Evolutionary conservation across 2,113 vertebrate species (phyloP).

Genomic region (Misgurnus anguillicaudatus): DNA sequence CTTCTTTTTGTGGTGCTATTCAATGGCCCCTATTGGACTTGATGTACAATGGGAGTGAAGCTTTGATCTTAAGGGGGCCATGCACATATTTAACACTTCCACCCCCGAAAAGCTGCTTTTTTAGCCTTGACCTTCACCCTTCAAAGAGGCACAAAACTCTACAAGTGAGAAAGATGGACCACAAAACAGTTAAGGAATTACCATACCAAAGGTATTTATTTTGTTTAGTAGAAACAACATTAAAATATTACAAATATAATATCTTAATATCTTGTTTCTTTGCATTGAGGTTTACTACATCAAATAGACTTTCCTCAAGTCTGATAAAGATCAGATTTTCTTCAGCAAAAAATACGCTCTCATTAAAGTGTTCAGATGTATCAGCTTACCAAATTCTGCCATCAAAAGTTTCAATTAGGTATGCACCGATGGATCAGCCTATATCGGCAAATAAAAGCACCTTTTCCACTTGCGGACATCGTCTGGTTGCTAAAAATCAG

Average conservation of each 20-base stretch:
- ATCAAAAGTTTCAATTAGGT: too few species aligned
- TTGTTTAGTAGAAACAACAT: not conserved
- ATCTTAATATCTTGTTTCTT: not conserved
- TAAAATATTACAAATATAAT: not conserved
- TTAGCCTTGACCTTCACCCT: conserved; percentile 39
- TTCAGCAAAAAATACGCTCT: not conserved
- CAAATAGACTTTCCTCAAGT: not conserved
- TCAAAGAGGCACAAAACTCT: conserved; percentile 10
- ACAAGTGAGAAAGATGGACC: conserved; percentile 32
- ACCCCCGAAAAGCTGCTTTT: conserved; percentile 6
- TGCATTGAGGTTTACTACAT: not conserved
- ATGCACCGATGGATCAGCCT: too few species aligned
- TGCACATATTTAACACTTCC: conserved; percentile 40
- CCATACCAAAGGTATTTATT: not conserved
- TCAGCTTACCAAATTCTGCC: too few species aligned
- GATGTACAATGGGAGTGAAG: conserved; percentile 65
- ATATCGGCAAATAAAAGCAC: too few species aligned
- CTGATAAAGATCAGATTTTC: not conserved
- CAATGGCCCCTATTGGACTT: conserved; percentile 67
- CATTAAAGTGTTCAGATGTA: too few species aligned
- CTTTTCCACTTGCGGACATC: too few species aligned
- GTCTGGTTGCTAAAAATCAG: too few species aligned
- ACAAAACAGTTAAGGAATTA: conserved; percentile 1
- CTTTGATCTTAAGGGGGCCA: conserved; percentile 73
- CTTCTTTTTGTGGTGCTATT: conserved; percentile 46